Evolutionary conservation across 1,140 invertebrate species (phyloP), one percentile per base, ranked within the genome.

Genomic region (Centruroides sculpturatus): DNA sequence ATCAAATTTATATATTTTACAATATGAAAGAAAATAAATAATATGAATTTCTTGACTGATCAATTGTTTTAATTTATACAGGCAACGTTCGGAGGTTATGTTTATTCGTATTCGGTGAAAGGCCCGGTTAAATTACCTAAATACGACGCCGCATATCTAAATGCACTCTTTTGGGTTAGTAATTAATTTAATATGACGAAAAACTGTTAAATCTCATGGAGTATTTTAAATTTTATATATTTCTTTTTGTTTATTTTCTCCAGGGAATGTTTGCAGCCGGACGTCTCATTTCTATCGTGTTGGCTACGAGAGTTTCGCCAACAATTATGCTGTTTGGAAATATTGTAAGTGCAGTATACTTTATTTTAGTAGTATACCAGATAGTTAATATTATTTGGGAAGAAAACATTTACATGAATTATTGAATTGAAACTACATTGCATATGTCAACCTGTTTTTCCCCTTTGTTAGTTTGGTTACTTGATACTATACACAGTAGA

Each of bases 21-120:
- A n/a, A 9, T 49, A 9, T 9, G n/a, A 49, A 8, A n/a, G 48
- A 49, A 9, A 49, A 49, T 49, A 49, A 49, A 49, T n/a, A 49
- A 49, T 49, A 49, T 58, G 57, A 23, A 57, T 12, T 7, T 7
- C 7, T 35, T 59, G 23, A 23, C 23, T 23, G 2, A 23, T 23
- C 2, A 2, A 23, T 23, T 23, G 34, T 65, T 51, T 53, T 13
- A 49, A 51, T 47, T 12, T 52, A 68, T 69, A 47, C 67, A 79
- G 78, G 77, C 77, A 35, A 72, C 74, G 4, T 78, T 74, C 61
- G 77, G 76, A 9, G 76, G 76, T 50, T 79, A 76, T 61, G 73
- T 79, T 54, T 78, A 77, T 67, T 73, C 74, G 0, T 79, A 76
- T 63, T 75, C 77, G 11, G 71, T 75, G 47, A 77, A 76, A 62